Base-by-base conservation (phyloP, 1,140 invertebrate genomes). In the Diabrotica virgifera region DNA sequence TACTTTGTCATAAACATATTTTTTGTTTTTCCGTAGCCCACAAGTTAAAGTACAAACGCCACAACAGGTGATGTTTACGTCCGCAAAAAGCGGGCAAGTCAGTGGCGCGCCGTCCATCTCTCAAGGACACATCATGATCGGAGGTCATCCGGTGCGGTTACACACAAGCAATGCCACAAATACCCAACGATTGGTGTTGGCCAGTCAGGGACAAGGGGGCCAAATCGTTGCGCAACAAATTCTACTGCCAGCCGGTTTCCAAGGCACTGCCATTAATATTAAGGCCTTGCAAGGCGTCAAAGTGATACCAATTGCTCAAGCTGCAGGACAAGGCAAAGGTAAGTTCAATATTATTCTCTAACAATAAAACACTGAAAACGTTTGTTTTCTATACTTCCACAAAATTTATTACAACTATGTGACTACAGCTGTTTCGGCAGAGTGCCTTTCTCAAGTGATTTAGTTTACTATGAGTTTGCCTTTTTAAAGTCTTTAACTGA, bases 261-360 rank as follows among this genome's bases (percentile, higher is more conserved):
- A 84, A 72, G 83, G 83, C 14, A 80, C 80, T 10, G 78, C 81
- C 7, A 76, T 89, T 6, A 89, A 88, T 70, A 82, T 89, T 2
- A 90, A 90, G 74, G 85, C 86, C 0, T 69, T 90, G 56, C 87
- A 89, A 68, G 86, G 85, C 0, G 79, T 90, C 8, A 90, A 89
- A 74, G 87, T 90, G 35, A 89, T 88, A 59, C 85, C 85, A 0
- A 82, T 79, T 54, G 75, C 76, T 50, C 77, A 79, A 67, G 70
- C 74, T 62, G 67, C 71, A 57, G 65, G 70, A 51, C 73, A 77
- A 70, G 68, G 65, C 60, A 76, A 73, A 72, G 72, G 76, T 77
- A 68, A 72, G 55, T 14, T 40, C 24, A 24, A 4, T 24, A 24
- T 24, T 24, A 4, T 24, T 24, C 24, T 24, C 1, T 24, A 2